Conservation (phyloP, 2,113 vertebrate genomes). For the Aldabrachelys gigantea region DNA sequence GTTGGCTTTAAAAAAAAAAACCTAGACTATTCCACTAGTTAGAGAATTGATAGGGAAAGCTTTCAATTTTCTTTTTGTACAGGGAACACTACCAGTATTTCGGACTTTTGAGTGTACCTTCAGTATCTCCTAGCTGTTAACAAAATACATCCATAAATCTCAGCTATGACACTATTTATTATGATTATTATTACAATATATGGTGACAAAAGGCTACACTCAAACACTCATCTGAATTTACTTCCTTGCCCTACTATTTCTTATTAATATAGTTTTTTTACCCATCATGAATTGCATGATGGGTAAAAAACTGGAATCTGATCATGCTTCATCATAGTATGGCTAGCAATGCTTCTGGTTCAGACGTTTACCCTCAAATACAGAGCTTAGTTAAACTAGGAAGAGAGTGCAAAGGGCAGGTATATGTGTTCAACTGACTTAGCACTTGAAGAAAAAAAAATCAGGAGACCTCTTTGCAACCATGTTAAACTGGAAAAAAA, state of each 20-base stretch:
- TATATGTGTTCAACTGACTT: fast-evolving
- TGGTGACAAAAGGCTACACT: not conserved
- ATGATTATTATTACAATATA: not conserved
- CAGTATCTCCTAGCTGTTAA: not conserved
- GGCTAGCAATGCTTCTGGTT: not conserved
- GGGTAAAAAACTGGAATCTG: not conserved
- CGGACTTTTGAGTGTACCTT: fast-evolving
- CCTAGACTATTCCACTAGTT: not conserved
- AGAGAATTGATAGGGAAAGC: not conserved
- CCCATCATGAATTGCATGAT: not conserved
- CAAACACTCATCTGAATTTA: not conserved
- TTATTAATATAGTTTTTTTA: not conserved
- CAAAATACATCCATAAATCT: not conserved
- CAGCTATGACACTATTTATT: not conserved
- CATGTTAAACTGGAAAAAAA: not conserved
- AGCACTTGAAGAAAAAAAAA: not conserved
- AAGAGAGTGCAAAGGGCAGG: fast-evolving
- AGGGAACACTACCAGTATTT: not conserved
- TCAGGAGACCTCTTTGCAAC: not conserved
- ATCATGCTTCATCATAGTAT: not conserved
- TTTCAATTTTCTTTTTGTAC: not conserved
- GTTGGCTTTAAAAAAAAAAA: fast-evolving
- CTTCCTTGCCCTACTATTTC: not conserved
- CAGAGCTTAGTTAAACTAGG: not conserved
- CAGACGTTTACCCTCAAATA: not conserved